phyloP scores from a whole-genome alignment of 2,888 invertebrate genomes.

The Trichacis sp. region DNA sequence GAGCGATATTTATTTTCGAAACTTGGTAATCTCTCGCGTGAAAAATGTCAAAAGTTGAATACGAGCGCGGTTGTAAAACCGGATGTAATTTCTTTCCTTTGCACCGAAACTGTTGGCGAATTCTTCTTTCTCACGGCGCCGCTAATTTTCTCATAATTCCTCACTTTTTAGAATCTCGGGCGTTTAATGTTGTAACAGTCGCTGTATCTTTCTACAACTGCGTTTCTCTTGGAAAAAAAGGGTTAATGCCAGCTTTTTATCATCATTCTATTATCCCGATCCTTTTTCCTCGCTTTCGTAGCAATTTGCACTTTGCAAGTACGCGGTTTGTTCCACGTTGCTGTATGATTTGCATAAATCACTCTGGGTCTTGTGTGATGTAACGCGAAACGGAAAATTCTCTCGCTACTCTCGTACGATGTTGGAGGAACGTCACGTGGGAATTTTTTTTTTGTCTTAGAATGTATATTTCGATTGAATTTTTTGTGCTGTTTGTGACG shows the following conservation, averaged over 20 bases:
- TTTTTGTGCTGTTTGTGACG: no score
- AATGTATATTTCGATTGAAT: no score
- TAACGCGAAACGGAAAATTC: slow-evolving; percentile 13
- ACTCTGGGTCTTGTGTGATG: slow-evolving; percentile 1
- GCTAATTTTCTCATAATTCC: neutral
- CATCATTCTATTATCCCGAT: slow-evolving; percentile 3
- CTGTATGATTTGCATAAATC: slow-evolving; percentile 19
- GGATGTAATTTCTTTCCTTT: neutral
- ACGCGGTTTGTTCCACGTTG: slow-evolving; percentile 5
- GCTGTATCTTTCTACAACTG: slow-evolving; percentile 1
- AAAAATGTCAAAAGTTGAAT: neutral
- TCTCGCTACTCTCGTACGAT: slow-evolving; percentile 2
- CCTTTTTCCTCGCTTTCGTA: slow-evolving; percentile 6
- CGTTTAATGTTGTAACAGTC: neutral
- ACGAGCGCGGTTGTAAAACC: neutral
- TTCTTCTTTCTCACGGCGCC: neutral
- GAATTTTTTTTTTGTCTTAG: neutral
- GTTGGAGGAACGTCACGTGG: neutral
- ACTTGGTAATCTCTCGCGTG: neutral
- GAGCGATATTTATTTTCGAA: neutral
- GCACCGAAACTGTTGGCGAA: neutral
- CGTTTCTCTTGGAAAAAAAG: slow-evolving; percentile 8
- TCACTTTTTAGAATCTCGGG: neutral
- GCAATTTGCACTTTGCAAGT: slow-evolving; percentile 10
- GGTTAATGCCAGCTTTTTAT: slow-evolving; percentile 9